A percentile compares a stretch with the other conserved stretches of the same genome.
These are phyloP conservation scores for Acrocephalus arundinaceus DNA, from an alignment of 2,113 vertebrate genomes.

Conservation along the genomic window DNA sequence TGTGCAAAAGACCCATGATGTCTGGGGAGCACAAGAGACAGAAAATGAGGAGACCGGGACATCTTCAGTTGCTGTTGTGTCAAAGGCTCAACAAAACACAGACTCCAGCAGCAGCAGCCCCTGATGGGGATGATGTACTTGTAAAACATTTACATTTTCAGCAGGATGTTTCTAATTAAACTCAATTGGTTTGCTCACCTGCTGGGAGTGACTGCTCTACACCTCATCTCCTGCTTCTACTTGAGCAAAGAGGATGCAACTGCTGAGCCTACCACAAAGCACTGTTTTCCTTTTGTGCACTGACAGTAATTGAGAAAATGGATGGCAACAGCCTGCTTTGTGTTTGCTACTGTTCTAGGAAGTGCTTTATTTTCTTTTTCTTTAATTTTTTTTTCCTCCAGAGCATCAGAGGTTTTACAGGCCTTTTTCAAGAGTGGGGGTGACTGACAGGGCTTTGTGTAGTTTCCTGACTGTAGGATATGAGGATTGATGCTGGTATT, in stretches of 20 bases:
- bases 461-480: neutral
- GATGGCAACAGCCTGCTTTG: neutral
- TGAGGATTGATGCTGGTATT: neutral
- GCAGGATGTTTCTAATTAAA: slow-evolving; percentile 54
- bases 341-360: neutral
- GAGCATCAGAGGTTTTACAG: neutral
- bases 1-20: neutral
- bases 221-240: neutral
- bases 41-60: neutral
- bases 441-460: neutral
- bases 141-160: slow-evolving; percentile 43
- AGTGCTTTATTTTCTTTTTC: neutral
- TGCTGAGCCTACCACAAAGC: neutral
- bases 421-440: neutral
- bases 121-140: neutral
- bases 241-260: neutral
- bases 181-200: slow-evolving; percentile 25
- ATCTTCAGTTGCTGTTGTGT: neutral
- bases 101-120: neutral
- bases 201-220: slow-evolving; percentile 21
- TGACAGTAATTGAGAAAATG: slow-evolving; percentile 40
- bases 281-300: neutral
- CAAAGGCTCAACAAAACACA: neutral
- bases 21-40: neutral
- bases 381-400: neutral